Conservation (phyloP, 2,888 invertebrate genomes). For the Cynaeus angustus region DNA sequence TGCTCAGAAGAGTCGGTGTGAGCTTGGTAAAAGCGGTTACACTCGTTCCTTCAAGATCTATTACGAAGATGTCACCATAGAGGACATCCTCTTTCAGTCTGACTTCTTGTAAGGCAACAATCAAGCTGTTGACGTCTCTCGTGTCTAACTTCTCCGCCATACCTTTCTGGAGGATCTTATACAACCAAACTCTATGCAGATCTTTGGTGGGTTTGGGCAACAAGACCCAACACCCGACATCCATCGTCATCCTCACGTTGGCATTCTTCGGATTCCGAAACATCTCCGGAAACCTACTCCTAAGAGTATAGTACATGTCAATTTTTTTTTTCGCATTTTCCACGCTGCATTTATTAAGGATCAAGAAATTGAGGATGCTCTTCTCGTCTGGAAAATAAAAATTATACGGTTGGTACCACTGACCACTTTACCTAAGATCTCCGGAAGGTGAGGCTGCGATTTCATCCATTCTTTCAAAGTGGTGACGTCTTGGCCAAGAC, state of each 20-base stretch:
- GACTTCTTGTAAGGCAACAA: background rate
- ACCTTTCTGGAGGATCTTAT: background rate
- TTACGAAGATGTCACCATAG: constrained; percentile 9
- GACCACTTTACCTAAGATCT: background rate
- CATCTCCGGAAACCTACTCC: constrained; percentile 56
- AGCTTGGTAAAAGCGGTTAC: too few relatives aligned
- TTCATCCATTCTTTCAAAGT: background rate
- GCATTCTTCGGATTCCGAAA: too few relatives aligned
- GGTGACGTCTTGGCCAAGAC: too few relatives aligned
- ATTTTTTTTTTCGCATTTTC: constrained; percentile 33
- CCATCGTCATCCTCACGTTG: too few relatives aligned
- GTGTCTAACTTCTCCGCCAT: background rate
- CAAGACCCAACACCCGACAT: background rate
- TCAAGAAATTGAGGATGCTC: background rate
- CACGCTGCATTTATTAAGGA: background rate
- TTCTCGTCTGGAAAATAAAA: background rate
- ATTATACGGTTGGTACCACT: background rate
- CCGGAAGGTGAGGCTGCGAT: background rate
- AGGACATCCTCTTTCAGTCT: constrained; percentile 26
- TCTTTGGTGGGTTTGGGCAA: background rate
- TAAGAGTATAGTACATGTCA: constrained; percentile 57
- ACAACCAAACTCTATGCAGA: background rate
- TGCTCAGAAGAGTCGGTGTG: background rate
- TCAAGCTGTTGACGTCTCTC: background rate
- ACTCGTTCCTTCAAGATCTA: background rate